Base-by-base conservation (phyloP, 2,113 vertebrate genomes). In the Strix aluco region DNA sequence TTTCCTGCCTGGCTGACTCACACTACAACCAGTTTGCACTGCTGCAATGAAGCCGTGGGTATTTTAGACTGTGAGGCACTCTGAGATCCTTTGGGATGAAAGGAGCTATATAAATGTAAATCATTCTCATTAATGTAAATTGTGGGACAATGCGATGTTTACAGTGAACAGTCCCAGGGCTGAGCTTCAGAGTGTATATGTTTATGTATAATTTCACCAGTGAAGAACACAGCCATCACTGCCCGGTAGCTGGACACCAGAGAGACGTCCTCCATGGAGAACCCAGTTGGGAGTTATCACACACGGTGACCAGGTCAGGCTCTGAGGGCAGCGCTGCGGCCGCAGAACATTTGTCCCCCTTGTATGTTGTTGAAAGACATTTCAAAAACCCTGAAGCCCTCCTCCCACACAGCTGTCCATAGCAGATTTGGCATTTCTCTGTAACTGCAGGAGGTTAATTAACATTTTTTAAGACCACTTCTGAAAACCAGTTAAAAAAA, bases 21-120 rank as follows among this genome's bases (percentile, higher is more conserved):
- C 18, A 17, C 32, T 73, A 67, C 80, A 79, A 13, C 8, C 21
- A 2, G 55, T 44, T 88, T 11, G 1, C 30, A 19, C 3, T 15
- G 36, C 71, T 73, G 46, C 0, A 5, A 30, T 20, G 61, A 52
- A 81, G n/a, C 89, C 2, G 2, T 27, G 21, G 67, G 15, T 52
- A 49, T 88, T 72, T 29, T 3, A 67, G 89, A 57, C 47, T 59
- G 21, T 17, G 27, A 97, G 69, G 54, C 61, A 86, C 78, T 83
- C 58, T 23, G 36, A 91, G 75, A 94, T 90, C 92, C 91, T 92
- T 81, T 0, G 10, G 95, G 96, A 95, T 93, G 88, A 96, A 96
- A 97, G 78, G 69, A 96, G 84, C 95, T 91, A 92, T 93, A 97
- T 95, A 94, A 92, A 92, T 94, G 73, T 86, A 90, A 97, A 94